Evolutionary conservation across 2,113 vertebrate species (phyloP), one percentile per base, ranked within the genome.

Genomic region (Toxostoma redivivum): DNA sequence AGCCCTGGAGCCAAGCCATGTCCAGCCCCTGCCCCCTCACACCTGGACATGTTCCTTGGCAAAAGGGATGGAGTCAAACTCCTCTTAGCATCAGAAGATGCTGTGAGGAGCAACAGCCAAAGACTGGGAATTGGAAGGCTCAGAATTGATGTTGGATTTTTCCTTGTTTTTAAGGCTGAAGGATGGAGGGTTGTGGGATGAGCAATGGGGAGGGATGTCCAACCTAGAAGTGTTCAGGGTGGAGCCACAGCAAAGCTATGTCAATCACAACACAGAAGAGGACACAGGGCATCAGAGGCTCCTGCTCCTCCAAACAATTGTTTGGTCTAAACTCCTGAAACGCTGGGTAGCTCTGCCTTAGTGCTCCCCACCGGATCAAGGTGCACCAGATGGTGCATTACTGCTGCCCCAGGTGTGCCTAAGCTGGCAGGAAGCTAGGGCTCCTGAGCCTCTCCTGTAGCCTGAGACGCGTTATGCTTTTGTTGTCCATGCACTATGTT

Each of bases 1-100:
- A 25, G 35, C 6, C 3, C 44, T 9, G 28, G 15, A 18, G 19
- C 12, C 3, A 3, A 38, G 31, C 38, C 15, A 8, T 2, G 1
- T n/a, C 22, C 70, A 92, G n/a, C 37, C 19, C 40, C 53, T 74
- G 33, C n/a, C 22, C 8, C 1, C 5, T 60, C 44, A 20, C 10
- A n/a, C 2, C 56, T 48, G 37, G 21, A 12, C 3, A 0, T 17
- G 45, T 24, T 56, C 22, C 19, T 13, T 56, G 35, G 35, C 25
- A 35, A 20, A 24, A 38, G 9, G 24, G 24, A 9, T 30, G 50
- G 54, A 18, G 17, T 18, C 20, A 48, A 70, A 40, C 15, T 15
- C 28, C 10, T 25, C 67, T 17, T 48, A 24, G 50, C 17, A 22
- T 15, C 16, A n/a, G 37, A 4, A 25, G 30, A 2, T 22, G 33